Percentiles rank a stretch among this genome's conserved stretches.
phyloP scores from a whole-genome alignment of 2,888 invertebrate genomes.

The Hipparchia sbordonii region DNA sequence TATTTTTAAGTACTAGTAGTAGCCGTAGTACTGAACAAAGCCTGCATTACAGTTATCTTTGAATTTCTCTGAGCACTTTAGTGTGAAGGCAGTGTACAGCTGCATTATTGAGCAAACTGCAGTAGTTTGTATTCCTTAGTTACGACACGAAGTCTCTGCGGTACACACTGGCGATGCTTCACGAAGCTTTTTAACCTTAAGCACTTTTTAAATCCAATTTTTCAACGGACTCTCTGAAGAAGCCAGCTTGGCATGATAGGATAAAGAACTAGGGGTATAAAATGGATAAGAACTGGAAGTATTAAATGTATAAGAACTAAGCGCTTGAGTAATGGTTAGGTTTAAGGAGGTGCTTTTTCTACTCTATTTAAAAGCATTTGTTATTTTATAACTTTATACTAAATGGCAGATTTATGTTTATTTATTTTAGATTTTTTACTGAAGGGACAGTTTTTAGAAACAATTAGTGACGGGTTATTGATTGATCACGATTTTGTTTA shows the following conservation, averaged over 20 bases:
- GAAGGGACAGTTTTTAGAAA: too few relatives aligned
- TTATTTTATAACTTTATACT: too few relatives aligned
- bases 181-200: constrained; percentile 16
- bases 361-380: too few relatives aligned
- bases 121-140: constrained; percentile 24
- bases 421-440: too few relatives aligned
- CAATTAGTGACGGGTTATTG: too few relatives aligned
- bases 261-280: background rate
- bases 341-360: background rate
- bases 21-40: background rate
- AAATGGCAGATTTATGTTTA: too few relatives aligned
- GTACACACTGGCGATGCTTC: background rate
- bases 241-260: background rate
- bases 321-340: background rate
- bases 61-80: constrained; percentile 25
- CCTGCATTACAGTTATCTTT: constrained; percentile 13
- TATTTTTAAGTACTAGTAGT: too few relatives aligned
- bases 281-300: background rate
- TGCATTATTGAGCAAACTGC: constrained; percentile 35
- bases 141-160: constrained; percentile 13
- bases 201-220: constrained; percentile 13
- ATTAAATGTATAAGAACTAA: background rate
- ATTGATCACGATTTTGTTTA: too few relatives aligned
- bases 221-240: background rate
- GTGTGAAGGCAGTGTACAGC: constrained; percentile 27